These are phyloP conservation scores for Trypoxylus dichotomus DNA, from an alignment of 1,140 invertebrate genomes.

Conservation along the genomic window DNA sequence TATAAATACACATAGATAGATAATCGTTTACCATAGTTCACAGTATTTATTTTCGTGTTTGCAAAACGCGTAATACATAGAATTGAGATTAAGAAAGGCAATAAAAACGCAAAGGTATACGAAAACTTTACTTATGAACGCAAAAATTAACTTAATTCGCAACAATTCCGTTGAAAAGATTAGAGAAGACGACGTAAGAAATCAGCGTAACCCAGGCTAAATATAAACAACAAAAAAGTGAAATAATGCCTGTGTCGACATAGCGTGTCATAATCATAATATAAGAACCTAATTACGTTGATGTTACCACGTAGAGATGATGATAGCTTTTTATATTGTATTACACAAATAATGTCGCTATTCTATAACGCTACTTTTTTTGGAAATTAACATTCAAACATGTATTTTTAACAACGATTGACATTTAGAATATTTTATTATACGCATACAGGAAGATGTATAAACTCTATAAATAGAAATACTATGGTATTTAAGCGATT, in stretches of 20 bases:
- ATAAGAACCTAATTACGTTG: neutral
- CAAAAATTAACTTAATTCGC: neutral
- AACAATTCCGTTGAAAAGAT: neutral
- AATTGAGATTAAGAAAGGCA: neutral
- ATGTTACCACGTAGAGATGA: neutral
- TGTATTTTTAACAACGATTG: neutral
- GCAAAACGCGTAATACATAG: neutral
- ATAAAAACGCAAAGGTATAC: neutral
- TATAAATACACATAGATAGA: neutral
- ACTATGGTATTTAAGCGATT: neutral
- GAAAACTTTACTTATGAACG: neutral
- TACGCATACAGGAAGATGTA: too few species aligned
- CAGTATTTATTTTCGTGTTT: neutral
- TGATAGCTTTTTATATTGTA: neutral
- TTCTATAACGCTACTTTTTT: neutral
- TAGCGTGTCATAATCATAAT: neutral
- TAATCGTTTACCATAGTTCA: neutral
- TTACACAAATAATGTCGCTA: neutral
- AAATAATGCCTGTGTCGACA: neutral
- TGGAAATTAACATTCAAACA: neutral
- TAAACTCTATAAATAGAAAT: neutral
- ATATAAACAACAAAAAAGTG: neutral
- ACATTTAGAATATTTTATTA: neutral
- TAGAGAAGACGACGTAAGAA: neutral
- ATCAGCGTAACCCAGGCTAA: neutral